Base-by-base conservation (phyloP, 2,113 vertebrate genomes). In the Ceuthmochares aereus region DNA sequence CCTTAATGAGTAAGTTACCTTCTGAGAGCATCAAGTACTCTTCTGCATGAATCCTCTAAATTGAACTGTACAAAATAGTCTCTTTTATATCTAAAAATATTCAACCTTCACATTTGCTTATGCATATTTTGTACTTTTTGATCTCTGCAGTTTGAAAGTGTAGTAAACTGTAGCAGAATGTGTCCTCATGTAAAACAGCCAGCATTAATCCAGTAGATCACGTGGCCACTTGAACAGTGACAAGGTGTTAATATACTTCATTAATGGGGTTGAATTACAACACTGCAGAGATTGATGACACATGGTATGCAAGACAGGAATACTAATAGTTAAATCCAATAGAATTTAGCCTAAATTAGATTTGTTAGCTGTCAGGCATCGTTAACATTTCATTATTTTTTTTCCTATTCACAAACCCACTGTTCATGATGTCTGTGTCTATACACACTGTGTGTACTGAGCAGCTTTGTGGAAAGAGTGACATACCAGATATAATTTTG, bases 221-320 rank as follows among this genome's bases (percentile, higher is more conserved):
- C 0, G 4, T 9, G 23, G 60, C 34, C 80, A 82, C 68, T 90
- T 81, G 51, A 92, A 84, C 62, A 72, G 66, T 76, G 88, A 91
- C 69, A 85, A 83, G 45, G 47, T 93, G 87, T 82, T 95, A 95
- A 95, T 62, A 86, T 9, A 90, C 49, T 94, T 89, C 83, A 95
- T 96, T 95, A 94, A 72, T 77, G 81, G 8, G 40, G 83, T 19
- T 90, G 78, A 94, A 95, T 95, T 90, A 78, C 78, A 92, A 49
- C 70, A 93, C 70, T 82, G 51, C 79, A 92, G 68, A 94, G 84
- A 92, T 21, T 90, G 87, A 94, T 91, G 75, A 86, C n/a, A 76
- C 52, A 75, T 25, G 45, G 7, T 59, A 89, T 52, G 43, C 79
- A 75, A 82, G 60, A 89, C 25, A 63, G 43, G 91, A 96, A 94